Conservation (phyloP, 2,113 vertebrate genomes). For the Paramisgurnus dabryanus region DNA sequence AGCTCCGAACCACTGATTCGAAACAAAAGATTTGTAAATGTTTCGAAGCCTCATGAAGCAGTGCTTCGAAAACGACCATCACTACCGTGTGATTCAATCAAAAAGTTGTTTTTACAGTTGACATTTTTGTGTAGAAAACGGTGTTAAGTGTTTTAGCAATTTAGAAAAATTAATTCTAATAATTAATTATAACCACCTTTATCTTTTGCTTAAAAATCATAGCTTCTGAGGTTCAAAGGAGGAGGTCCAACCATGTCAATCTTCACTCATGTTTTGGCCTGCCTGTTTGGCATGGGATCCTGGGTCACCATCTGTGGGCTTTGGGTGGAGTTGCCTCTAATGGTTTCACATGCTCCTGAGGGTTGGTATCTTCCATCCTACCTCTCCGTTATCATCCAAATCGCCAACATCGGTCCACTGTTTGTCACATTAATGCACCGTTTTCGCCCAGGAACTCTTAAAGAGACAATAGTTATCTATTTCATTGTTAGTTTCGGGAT, state of each 20-base stretch:
- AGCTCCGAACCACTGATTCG: no score
- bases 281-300: slow-evolving; percentile 80
- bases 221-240: neutral
- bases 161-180: no score
- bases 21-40: no score
- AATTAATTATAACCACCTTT: neutral
- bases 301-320: slow-evolving; percentile 85
- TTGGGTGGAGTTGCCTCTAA: slow-evolving; percentile 82
- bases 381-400: slow-evolving; percentile 80
- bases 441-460: slow-evolving; percentile 68
- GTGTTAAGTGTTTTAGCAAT: no score
- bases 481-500: slow-evolving; percentile 70
- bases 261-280: slow-evolving; percentile 74
- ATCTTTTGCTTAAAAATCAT: neutral
- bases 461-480: slow-evolving; percentile 71
- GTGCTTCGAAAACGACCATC: no score
- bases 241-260: slow-evolving; percentile 64
- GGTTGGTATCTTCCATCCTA: slow-evolving; percentile 84
- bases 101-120: no score
- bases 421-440: slow-evolving; percentile 76
- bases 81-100: no score
- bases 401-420: slow-evolving; percentile 81
- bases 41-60: no score
- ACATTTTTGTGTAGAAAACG: no score
- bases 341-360: slow-evolving; percentile 73